Percentiles rank a stretch among this genome's conserved stretches.
Conservation (phyloP, 1,140 invertebrate species). For the Gonioctena quinquepunctata region DNA sequence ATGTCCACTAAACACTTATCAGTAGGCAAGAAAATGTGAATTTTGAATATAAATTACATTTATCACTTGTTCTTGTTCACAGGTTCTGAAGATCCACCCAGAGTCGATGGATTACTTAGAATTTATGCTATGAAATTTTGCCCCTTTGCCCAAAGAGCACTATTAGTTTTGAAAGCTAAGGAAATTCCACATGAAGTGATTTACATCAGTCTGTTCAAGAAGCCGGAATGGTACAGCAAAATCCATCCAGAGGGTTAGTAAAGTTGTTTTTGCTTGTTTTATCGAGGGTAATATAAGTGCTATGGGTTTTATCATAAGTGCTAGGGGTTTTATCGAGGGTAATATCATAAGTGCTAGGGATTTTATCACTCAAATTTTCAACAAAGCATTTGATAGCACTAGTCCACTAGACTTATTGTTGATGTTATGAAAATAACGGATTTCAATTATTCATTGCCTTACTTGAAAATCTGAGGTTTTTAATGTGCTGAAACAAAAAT, state of each 20-base stretch:
- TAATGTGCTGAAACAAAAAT: too few species aligned
- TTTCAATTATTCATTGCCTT: too few species aligned
- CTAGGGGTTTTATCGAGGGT: too few species aligned
- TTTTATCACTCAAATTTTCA: too few species aligned
- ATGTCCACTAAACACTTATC: slow-evolving; percentile 26
- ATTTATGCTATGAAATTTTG: slow-evolving; percentile 90
- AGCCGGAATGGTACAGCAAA: slow-evolving; percentile 81
- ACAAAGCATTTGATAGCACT: too few species aligned
- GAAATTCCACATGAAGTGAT: slow-evolving; percentile 83
- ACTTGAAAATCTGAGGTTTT: too few species aligned
- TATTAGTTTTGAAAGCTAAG: slow-evolving; percentile 82
- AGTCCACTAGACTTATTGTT: too few species aligned
- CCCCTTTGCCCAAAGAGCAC: slow-evolving; percentile 83
- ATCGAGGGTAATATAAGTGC: too few species aligned
- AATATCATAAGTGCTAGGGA: too few species aligned
- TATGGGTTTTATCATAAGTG: too few species aligned
- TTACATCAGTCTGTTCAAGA: slow-evolving; percentile 79
- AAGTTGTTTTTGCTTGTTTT: too few species aligned
- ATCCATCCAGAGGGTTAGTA: slow-evolving; percentile 64
- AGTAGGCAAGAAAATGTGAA: slow-evolving; percentile 3
- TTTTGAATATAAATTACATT: not conserved
- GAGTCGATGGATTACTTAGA: slow-evolving; percentile 69
- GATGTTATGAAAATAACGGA: too few species aligned
- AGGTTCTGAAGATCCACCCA: slow-evolving; percentile 69
- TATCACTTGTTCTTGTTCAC: slow-evolving; percentile 10